Evolutionary conservation across 2,888 invertebrate genomes (phyloP), one percentile per base, ranked within the genome.

Genomic region (Phengaris arion): DNA sequence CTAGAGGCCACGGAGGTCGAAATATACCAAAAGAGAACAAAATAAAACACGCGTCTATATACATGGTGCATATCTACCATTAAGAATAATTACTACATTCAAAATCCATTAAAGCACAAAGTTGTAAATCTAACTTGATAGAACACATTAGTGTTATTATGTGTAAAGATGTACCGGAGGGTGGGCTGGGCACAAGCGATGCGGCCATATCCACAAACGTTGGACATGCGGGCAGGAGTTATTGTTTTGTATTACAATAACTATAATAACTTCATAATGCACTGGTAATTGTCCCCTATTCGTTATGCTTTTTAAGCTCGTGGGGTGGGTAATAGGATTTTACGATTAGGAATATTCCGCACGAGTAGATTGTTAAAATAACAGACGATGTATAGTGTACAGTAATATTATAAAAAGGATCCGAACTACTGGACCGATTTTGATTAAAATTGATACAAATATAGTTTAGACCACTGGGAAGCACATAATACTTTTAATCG

Each of bases 41-140:
- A 22, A 22, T 22, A 22, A 0, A 22, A 22, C 22, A 22, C 22
- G 22, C 22, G 22, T 22, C 22, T 22, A 22, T 22, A 22, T 22
- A 22, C 22, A 22, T 22, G 22, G 22, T 22, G 22, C 22, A 35
- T 12, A 52, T 52, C 4, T 9, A 52, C 10, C 4, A 48, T 48
- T 48, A 48, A 48, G 4, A 3, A 35, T 45, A 64, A 64, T 64
- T 64, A 35, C 64, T 64, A 6, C 35, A 64, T 64, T 64, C 13
- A 64, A 64, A 64, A 35, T 35, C 64, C 35, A 64, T 64, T 64
- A 64, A 64, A 64, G 64, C 35, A 12, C 35, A 12, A 45, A 59
- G 64, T 64, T 45, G 64, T 64, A 64, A 64, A 64, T 64, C 10
- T 64, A 22, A 64, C 64, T 64, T 64, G 64, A 45, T 64, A 12